Evolutionary conservation across 2,113 vertebrate species (phyloP).

Genomic region (Perognathus longimembris): DNA sequence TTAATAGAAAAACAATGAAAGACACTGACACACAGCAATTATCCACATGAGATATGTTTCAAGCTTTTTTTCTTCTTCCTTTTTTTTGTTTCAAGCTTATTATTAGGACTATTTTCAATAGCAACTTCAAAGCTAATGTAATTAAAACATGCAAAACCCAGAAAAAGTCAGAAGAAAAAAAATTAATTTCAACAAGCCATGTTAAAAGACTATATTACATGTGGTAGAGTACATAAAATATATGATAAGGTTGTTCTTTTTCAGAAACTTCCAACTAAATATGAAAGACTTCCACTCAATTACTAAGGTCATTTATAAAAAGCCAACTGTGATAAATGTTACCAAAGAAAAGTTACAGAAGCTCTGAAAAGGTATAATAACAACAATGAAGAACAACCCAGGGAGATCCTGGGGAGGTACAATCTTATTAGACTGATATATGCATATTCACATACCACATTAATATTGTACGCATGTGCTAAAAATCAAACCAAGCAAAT

Average conservation of each 20-base stretch:
- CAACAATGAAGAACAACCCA: background rate
- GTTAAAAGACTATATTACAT: background rate
- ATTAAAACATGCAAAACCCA: background rate
- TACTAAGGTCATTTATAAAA: background rate
- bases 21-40: background rate
- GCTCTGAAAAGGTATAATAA: background rate
- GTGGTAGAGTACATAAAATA: conserved; percentile 1
- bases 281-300: background rate
- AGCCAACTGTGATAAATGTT: background rate
- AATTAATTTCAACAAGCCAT: conserved; percentile 34
- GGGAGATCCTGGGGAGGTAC: background rate
- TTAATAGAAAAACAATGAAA: background rate
- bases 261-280: background rate
- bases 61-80: too few relatives aligned
- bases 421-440: background rate
- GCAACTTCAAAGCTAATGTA: conserved; percentile 8
- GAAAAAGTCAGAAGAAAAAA: background rate
- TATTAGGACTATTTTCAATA: background rate
- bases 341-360: background rate
- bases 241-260: background rate
- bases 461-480: background rate
- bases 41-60: background rate
- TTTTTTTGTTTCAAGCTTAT: too few relatives aligned
- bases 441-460: too few relatives aligned
- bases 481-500: conserved; percentile 23